A percentile compares a stretch with the other conserved stretches of the same genome.
phyloP scores from a whole-genome alignment of 1,140 invertebrate species.

The Xylocopa sonorina region DNA sequence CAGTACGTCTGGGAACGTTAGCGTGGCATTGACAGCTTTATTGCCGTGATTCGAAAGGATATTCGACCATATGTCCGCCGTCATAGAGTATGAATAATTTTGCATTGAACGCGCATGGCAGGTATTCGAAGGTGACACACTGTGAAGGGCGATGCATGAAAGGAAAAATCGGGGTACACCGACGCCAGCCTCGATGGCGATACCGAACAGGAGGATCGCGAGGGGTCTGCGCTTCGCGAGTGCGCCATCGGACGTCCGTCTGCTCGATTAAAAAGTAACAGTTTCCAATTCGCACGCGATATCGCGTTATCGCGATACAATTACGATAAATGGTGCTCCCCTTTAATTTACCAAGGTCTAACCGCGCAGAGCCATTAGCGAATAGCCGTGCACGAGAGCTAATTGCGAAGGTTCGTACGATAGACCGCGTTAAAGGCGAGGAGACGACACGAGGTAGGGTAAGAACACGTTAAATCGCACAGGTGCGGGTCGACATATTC shows the following conservation, averaged over 20 bases:
- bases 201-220: not conserved
- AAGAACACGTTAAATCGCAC: constrained; percentile 32
- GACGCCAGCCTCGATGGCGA: not conserved
- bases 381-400: constrained; percentile 16
- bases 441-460: not conserved
- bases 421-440: constrained; percentile 16
- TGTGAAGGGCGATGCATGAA: not conserved
- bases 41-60: constrained; percentile 21
- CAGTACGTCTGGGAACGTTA: constrained; percentile 14
- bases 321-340: not conserved
- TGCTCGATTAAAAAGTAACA: no score
- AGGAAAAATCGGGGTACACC: not conserved
- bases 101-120: not conserved
- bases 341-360: not conserved
- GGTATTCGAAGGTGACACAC: constrained; percentile 19
- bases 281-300: no score
- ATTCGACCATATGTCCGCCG: constrained; percentile 3
- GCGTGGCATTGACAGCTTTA: constrained; percentile 31
- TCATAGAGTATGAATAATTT: constrained; percentile 29
- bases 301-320: not conserved
- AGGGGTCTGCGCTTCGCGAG: no score
- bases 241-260: no score
- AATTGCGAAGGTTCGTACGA: constrained; percentile 17
- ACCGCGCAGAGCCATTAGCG: constrained; percentile 8
- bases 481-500: constrained; percentile 46